phyloP scores from a whole-genome alignment of 2,113 vertebrate genomes.

The Myotis davidii region DNA sequence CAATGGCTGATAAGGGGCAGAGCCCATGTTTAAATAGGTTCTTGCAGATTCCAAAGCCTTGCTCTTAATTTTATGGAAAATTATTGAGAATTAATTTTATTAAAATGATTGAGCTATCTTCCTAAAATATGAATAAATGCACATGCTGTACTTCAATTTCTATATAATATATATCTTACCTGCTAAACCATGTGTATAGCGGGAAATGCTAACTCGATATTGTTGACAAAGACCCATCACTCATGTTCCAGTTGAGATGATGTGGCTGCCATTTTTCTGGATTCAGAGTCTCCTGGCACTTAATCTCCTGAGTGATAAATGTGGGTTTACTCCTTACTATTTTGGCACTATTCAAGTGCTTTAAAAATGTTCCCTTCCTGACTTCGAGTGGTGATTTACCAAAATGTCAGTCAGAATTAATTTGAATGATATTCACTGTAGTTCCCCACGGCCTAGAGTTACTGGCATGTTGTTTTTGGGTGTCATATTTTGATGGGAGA shows the following conservation, averaged over 20 bases:
- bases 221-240: conserved; percentile 29
- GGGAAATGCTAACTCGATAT: conserved; percentile 19
- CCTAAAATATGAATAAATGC: background rate
- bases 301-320: conserved; percentile 42
- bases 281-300: conserved; percentile 44
- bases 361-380: conserved; percentile 74
- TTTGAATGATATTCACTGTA: conserved; percentile 72
- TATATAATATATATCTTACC: background rate
- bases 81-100: background rate
- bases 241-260: conserved; percentile 9
- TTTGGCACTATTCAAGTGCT: conserved; percentile 72
- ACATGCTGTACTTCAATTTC: background rate
- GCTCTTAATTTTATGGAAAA: background rate
- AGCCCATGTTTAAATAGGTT: background rate
- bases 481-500: conserved; percentile 81
- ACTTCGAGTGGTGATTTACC: conserved; percentile 80
- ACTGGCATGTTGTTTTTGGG: conserved; percentile 78
- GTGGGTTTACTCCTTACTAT: conserved; percentile 59
- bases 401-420: conserved; percentile 80
- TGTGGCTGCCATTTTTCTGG: conserved; percentile 59
- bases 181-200: background rate
- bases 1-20: background rate
- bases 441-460: conserved; percentile 76
- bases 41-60: background rate
- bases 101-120: background rate